Conservation (phyloP, 2,113 vertebrate genomes). For the Calonectris borealis region DNA sequence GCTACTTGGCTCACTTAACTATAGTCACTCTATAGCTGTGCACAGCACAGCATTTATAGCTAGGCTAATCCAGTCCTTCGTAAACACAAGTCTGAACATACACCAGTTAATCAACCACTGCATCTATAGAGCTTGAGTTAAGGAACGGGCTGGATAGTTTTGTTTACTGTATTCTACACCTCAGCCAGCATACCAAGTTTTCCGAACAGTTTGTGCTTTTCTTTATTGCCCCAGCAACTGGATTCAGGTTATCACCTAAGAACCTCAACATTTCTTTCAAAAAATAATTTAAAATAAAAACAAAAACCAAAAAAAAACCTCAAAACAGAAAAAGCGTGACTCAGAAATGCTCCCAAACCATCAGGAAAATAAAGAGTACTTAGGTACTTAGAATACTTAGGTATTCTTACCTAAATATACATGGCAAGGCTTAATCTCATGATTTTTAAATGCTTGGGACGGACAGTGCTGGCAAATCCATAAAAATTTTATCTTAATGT, state of each 20-base stretch:
- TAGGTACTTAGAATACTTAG: too few relatives aligned
- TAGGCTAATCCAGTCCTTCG: neutral
- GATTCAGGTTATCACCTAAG: neutral
- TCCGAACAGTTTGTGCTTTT: neutral
- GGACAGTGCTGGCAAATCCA: neutral
- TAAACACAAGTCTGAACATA: neutral
- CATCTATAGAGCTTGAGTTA: neutral
- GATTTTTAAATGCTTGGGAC: neutral
- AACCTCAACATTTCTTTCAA: neutral
- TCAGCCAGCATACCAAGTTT: neutral
- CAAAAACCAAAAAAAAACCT: too few relatives aligned
- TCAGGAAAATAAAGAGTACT: neutral
- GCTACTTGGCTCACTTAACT: neutral
- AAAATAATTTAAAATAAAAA: neutral
- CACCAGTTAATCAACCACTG: neutral
- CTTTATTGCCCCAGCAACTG: too few relatives aligned
- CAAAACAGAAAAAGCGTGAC: too few relatives aligned
- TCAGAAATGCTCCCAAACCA: neutral
- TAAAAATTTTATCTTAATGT: neutral
- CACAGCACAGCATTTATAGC: neutral
- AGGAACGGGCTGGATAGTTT: neutral
- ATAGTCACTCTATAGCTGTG: neutral
- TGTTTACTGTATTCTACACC: neutral
- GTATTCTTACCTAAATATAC: neutral
- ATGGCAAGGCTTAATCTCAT: neutral